Evolutionary conservation across 1,140 invertebrate species (phyloP), one percentile per base, ranked within the genome.

Genomic region (Euwallacea similis): DNA sequence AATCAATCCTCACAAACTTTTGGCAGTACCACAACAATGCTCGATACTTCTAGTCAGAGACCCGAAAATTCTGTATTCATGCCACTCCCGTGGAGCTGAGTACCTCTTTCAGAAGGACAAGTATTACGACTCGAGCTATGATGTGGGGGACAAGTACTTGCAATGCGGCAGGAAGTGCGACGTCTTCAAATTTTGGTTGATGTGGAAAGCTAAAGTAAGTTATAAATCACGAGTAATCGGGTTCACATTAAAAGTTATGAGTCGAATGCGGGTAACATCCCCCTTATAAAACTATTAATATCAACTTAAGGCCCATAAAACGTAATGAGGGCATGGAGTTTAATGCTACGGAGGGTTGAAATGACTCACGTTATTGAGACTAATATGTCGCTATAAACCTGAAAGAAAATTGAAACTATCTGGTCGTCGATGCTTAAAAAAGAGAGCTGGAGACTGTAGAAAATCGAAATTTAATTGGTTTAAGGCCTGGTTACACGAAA

Each of bases 31-130:
- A n/a, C 84, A 89, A 63, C 89, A 90, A 76, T 89, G 88, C 78
- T 88, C 87, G 2, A 82, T 86, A 9, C 83, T 89, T 69, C 78
- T 90, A 2, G 79, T 87, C 2, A 74, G 69, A 71, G 74, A 83
- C 59, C 53, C 55, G 79, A 82, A 82, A 41, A 75, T 88, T 15
- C 77, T 89, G 7, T 80, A 82, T 66, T 77, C 83, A 66, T 83
- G 82, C 58, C 86, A 88, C 77, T 80, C 83, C 60, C 81, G 81
- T 67, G 81, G 81, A 41, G 89, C 89, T 8, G 81, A 86, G 62
- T 90, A 90, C 78, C 79, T 90, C 6, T 90, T 89, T 76, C 87
- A 89, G 75, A 86, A 86, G 72, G 88, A 90, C 76, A 90, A 91
- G 77, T 85, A 87, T 72, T 91, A 90, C 77, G 88, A 90, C 79